Conservation (phyloP, 1,140 invertebrate species). For the Drosophila simulans region DNA sequence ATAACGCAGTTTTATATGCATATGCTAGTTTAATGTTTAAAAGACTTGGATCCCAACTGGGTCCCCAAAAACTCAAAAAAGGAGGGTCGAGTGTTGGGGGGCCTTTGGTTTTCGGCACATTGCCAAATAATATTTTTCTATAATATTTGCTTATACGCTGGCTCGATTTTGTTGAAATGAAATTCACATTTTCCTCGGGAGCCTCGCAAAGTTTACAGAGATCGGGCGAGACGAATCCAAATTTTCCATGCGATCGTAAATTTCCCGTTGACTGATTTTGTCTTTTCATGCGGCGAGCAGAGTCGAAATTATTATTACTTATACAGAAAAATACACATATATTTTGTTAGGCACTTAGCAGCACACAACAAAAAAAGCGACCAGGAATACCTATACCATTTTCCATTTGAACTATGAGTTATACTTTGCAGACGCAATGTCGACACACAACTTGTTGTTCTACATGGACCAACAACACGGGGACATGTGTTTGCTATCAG, state of each 20-base stretch:
- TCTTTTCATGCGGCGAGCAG: constrained; percentile 44
- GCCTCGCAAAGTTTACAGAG: constrained; percentile 52
- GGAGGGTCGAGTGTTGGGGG: background rate
- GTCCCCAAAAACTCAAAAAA: background rate
- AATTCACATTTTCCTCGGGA: constrained; percentile 46
- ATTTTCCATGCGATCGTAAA: constrained; percentile 75
- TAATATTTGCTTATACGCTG: constrained; percentile 61
- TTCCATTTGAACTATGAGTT: constrained; percentile 70
- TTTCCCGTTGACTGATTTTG: constrained; percentile 70
- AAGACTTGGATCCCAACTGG: constrained; percentile 8
- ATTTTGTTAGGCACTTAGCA: constrained; percentile 47
- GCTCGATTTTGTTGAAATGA: constrained; percentile 59
- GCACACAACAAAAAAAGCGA: constrained; percentile 30
- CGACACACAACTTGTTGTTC: constrained; percentile 61
- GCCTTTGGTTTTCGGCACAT: constrained; percentile 46
- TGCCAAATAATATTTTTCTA: constrained; percentile 78
- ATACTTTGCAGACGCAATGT: constrained; percentile 69
- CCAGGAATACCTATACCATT: constrained; percentile 5
- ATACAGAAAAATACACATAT: constrained; percentile 34
- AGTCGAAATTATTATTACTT: constrained; percentile 39
- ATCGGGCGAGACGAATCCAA: constrained; percentile 40
- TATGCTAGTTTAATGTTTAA: constrained; percentile 55
- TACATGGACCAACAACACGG: constrained; percentile 20
- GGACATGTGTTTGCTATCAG: constrained; percentile 50
- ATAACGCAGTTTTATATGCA: constrained; percentile 65